Percentiles rank a stretch among this genome's conserved stretches.
These are phyloP conservation scores for Ophioderma brevispina DNA, from an alignment of 35 echinoderm and acorn worm genomes.

Conservation along the genomic window DNA sequence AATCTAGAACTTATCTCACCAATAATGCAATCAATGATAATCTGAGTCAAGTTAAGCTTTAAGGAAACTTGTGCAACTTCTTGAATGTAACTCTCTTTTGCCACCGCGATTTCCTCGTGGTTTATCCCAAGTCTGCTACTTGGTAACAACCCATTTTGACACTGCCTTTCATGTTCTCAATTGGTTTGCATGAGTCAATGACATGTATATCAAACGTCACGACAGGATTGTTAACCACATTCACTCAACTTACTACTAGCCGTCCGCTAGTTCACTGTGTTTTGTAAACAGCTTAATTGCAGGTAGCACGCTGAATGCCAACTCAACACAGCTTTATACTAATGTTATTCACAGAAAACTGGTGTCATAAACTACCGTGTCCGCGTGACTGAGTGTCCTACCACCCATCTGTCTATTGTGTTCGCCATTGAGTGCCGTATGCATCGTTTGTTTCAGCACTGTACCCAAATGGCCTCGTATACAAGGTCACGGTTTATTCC, in stretches of 20 bases:
- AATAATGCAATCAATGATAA: background rate
- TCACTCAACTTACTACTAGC: background rate
- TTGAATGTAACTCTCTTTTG: background rate
- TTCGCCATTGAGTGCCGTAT: no score
- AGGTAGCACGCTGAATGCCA: background rate
- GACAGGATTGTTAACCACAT: background rate
- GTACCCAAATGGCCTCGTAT: no score
- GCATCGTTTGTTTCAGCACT: no score
- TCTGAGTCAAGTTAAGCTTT: background rate
- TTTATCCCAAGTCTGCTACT: background rate
- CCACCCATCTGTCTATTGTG: no score
- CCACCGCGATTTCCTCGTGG: background rate
- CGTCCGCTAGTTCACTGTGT: background rate
- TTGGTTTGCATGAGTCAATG: background rate
- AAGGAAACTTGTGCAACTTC: background rate
- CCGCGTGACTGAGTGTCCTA: no score
- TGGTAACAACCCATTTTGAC: background rate
- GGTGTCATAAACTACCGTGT: no score
- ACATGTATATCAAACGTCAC: background rate
- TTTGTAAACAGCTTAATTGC: background rate
- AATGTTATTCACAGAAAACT: no score
- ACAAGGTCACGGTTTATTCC: no score
- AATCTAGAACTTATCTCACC: background rate
- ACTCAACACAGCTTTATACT: no score
- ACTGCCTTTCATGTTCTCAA: background rate